phyloP scores from a whole-genome alignment of 2,888 invertebrate genomes.

The Chalcosyrphus nemorum region DNA sequence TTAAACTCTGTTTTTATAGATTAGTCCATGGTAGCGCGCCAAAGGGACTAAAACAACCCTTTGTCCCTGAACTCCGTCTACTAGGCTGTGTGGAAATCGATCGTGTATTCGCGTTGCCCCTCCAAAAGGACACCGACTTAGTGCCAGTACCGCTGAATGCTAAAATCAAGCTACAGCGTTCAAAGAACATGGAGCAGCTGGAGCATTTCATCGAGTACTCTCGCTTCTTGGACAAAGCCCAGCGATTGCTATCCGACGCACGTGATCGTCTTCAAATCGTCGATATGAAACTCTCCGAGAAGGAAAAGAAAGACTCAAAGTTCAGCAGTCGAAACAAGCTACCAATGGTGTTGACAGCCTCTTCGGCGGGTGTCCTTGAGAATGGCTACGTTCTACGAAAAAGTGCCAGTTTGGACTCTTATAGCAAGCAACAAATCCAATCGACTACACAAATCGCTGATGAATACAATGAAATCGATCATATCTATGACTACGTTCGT shows the following conservation, averaged over 20 bases:
- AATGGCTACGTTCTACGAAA: constrained; percentile 89
- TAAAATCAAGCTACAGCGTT: constrained; percentile 91
- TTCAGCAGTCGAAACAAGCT: constrained; percentile 80
- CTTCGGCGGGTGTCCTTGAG: constrained; percentile 79
- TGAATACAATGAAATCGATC: constrained; percentile 97
- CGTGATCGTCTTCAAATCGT: constrained; percentile 90
- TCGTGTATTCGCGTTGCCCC: constrained; percentile 89
- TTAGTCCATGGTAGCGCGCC: constrained; percentile 95
- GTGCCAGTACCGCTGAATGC: constrained; percentile 93
- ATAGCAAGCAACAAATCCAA: constrained; percentile 78
- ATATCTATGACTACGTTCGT: constrained; percentile 97
- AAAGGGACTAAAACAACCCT: constrained; percentile 91
- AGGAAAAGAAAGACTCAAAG: constrained; percentile 82
- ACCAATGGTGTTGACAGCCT: constrained; percentile 81
- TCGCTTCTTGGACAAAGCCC: constrained; percentile 90
- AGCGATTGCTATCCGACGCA: constrained; percentile 88
- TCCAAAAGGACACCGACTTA: constrained; percentile 91
- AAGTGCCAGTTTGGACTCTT: constrained; percentile 90
- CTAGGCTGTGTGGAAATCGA: constrained; percentile 94
- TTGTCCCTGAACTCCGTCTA: constrained; percentile 92
- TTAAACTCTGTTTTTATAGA: constrained; percentile 74
- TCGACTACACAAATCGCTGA: constrained; percentile 86
- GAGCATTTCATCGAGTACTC: constrained; percentile 89
- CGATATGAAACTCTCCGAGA: constrained; percentile 90
- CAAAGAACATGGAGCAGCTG: constrained; percentile 91